A percentile compares a stretch with the other conserved stretches of the same genome.
Evolutionary conservation across 2,113 vertebrate genomes (phyloP).

Genomic region (Zosterops pallidus): DNA sequence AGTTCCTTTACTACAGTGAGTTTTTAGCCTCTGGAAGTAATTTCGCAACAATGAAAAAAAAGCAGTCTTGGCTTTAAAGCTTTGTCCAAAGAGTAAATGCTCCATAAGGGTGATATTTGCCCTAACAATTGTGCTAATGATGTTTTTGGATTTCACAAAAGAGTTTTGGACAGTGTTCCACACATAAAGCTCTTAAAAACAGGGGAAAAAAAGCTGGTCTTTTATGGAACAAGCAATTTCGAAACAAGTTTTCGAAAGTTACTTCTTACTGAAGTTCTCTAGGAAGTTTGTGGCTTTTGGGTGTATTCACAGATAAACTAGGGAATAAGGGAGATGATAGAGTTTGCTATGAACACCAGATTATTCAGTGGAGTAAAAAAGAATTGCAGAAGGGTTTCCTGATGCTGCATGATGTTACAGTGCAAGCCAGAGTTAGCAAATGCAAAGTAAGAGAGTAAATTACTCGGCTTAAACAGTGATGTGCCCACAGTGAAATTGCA

Average conservation of each 20-base stretch:
- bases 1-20: neutral
- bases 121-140: neutral
- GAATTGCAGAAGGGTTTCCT: neutral
- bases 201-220: neutral
- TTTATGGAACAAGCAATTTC: neutral
- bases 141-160: neutral
- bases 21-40: neutral
- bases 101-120: neutral
- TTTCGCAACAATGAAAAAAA: neutral
- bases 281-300: neutral
- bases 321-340: neutral
- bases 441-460: neutral
- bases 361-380: neutral
- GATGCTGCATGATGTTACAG: neutral
- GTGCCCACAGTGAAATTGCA: neutral
- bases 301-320: neutral
- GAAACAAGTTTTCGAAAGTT: neutral
- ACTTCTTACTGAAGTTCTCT: neutral
- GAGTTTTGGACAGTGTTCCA: neutral
- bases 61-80: neutral
- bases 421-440: neutral
- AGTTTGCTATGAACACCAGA: neutral
- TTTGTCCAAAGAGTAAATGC: neutral
- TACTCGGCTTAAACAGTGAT: neutral
- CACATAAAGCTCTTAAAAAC: neutral